Evolutionary conservation across 30 jellyfish, hydroid and myxozoan species (phyloP).

Genomic region (Cassiopea andromeda): DNA sequence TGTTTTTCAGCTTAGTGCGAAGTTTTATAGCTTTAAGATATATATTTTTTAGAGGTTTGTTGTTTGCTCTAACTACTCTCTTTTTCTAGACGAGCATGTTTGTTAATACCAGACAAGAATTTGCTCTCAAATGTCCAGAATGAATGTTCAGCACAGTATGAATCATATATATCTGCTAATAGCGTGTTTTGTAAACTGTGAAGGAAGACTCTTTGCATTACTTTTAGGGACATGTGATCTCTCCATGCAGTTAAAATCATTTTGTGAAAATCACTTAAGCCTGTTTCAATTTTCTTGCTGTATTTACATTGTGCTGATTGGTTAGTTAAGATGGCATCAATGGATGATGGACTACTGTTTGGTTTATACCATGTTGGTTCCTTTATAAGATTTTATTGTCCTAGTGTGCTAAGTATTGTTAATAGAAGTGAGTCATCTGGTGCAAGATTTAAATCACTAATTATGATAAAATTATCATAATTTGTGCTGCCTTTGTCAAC

Average conservation of each 20-base stretch:
- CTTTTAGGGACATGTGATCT: slow-evolving; percentile 15
- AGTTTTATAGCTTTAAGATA: slow-evolving; percentile 12
- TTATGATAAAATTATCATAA: slow-evolving; percentile 21
- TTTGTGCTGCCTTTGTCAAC: not conserved
- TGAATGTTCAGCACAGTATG: slow-evolving; percentile 5
- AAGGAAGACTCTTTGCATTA: slow-evolving; percentile 3
- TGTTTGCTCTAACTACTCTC: slow-evolving; percentile 7
- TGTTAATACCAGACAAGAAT: not conserved
- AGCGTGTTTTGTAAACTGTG: not conserved
- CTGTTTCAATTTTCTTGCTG: slow-evolving; percentile 16
- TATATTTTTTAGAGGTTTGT: slow-evolving; percentile 1
- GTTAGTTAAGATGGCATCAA: slow-evolving; percentile 27
- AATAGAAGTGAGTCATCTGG: slow-evolving; percentile 13
- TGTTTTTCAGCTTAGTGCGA: not conserved
- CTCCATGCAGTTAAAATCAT: slow-evolving; percentile 30
- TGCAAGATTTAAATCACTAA: slow-evolving; percentile 21
- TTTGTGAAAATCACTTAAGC: slow-evolving; percentile 38
- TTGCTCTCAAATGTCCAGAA: not conserved
- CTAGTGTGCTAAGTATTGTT: not conserved
- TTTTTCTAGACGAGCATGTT: slow-evolving; percentile 19
- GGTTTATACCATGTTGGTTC: slow-evolving; percentile 28
- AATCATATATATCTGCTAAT: not conserved
- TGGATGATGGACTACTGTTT: not conserved
- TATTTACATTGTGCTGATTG: slow-evolving; percentile 13
- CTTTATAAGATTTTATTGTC: slow-evolving; percentile 1